Base-by-base conservation (phyloP, 1,140 invertebrate species). In the Archegozetes longisetosus region DNA sequence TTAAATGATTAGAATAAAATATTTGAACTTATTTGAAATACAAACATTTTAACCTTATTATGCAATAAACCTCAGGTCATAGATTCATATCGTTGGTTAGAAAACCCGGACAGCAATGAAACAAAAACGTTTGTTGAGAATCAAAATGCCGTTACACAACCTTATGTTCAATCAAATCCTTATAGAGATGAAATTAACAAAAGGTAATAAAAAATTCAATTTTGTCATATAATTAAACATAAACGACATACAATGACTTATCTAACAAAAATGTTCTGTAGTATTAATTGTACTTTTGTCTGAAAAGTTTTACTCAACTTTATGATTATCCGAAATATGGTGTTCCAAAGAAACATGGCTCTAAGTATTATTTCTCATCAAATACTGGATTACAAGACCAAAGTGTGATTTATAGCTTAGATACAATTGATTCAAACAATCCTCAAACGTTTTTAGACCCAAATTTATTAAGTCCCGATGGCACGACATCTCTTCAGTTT, bases 351-450 rank as follows among this genome's bases (percentile, higher is more conserved):
- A 81, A 80, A 68, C 78, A 84, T 68, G 91, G 92, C 14, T 75
- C 83, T 61, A 80, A 81, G 71, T 98, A 93, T 72, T 98, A 89
- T 72, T 94, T 88, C 73, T 88, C 82, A 65, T 85, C 86, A 74
- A 98, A 98, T 72, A 83, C 85, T 27, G 95, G 94, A n/a, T 76
- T 96, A 24, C 90, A 95, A 74, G 94, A 95, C 71, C 91, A 96
- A 71, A 89, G 90, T 78, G 92, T 98, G 9, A 73, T 95, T 60
- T 98, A 95, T 75, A 81, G 90, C 12, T 86, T 91, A 78, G 83
- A 91, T 64, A 77, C 78, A 3, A 71, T 96, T 58, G 78, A 85
- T 29, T 80, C 78, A 27, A 47, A 53, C n/a, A 84, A 95, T 68
- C 77, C 86, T 2, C 75, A 75, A 64, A 82, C 93, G n/a, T 98